A percentile compares a stretch with the other conserved stretches of the same genome.
These are phyloP conservation scores for Drosophila paracracens DNA, from an alignment of 2,888 invertebrate species.

Conservation along the genomic window DNA sequence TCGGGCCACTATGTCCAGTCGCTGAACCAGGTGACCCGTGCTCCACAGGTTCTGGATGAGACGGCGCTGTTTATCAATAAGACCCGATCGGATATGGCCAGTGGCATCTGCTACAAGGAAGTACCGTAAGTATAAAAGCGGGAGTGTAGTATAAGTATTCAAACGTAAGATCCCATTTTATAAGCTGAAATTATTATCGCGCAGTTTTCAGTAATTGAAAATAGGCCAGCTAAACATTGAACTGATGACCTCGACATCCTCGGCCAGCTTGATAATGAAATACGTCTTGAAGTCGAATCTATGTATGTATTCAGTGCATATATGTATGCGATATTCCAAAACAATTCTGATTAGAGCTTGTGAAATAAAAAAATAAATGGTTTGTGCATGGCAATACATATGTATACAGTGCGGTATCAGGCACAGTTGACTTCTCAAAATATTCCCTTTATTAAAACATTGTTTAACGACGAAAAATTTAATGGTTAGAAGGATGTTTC, in stretches of 20 bases:
- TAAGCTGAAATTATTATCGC: slow-evolving; percentile 38
- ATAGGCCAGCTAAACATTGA: slow-evolving; percentile 55
- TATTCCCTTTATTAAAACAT: no score
- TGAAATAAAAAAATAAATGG: slow-evolving; percentile 1
- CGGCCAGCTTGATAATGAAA: slow-evolving; percentile 63
- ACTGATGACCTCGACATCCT: slow-evolving; percentile 74
- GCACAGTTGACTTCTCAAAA: neutral
- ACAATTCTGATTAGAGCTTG: slow-evolving; percentile 13
- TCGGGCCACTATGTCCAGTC: slow-evolving; percentile 63
- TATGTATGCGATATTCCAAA: slow-evolving; percentile 10
- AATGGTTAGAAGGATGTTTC: no score
- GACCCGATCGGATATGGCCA: slow-evolving; percentile 83
- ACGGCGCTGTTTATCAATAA: slow-evolving; percentile 83
- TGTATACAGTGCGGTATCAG: neutral
- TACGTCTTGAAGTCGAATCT: slow-evolving; percentile 47
- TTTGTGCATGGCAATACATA: neutral
- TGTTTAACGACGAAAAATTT: neutral
- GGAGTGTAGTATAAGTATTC: neutral
- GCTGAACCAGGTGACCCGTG: slow-evolving; percentile 81
- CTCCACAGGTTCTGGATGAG: slow-evolving; percentile 75
- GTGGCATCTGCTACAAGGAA: slow-evolving; percentile 84
- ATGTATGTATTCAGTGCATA: slow-evolving; percentile 12
- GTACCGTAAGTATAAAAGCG: slow-evolving; percentile 83
- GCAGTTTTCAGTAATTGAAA: slow-evolving; percentile 38
- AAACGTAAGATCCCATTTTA: slow-evolving; percentile 1